phyloP scores from a whole-genome alignment of 2,888 invertebrate species.

The Zele albiditarsus region DNA sequence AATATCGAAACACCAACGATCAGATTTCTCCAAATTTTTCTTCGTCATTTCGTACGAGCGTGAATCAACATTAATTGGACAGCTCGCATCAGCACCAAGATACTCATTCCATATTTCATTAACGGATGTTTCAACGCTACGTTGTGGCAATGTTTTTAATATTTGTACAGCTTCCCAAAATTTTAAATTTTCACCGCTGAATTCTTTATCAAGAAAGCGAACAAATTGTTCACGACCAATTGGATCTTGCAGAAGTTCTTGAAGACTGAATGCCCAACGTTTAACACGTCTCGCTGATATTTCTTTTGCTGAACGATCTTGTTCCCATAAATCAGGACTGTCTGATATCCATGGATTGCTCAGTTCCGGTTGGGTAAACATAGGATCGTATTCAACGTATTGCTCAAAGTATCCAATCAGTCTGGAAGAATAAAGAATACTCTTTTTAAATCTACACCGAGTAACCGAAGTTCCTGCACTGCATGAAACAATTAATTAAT shows the following conservation, averaged over 20 bases:
- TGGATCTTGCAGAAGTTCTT: conserved; percentile 95
- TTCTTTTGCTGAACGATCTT: conserved; percentile 89
- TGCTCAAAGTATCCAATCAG: conserved; percentile 95
- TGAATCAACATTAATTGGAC: conserved; percentile 98
- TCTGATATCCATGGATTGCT: conserved; percentile 98
- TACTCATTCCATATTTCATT: conserved; percentile 95
- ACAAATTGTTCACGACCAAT: conserved; percentile 97
- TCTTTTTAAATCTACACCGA: too few relatives aligned
- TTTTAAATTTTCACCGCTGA: conserved; percentile 98
- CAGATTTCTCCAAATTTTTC: conserved; percentile 86
- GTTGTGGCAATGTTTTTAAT: conserved; percentile 89
- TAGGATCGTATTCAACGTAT: conserved; percentile 96
- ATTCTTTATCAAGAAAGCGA: conserved; percentile 97
- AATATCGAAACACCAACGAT: conserved; percentile 96
- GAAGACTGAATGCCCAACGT: conserved; percentile 97
- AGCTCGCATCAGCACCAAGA: conserved; percentile 93
- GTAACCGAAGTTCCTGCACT: too few relatives aligned
- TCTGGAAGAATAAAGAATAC: conserved; percentile 72
- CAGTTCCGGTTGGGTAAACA: conserved; percentile 93
- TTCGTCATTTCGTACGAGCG: conserved; percentile 89
- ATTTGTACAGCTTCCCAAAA: conserved; percentile 97
- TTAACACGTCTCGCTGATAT: conserved; percentile 94
- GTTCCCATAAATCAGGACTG: conserved; percentile 97
- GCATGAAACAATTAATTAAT: too few relatives aligned
- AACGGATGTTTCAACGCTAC: conserved; percentile 87